Base-by-base conservation (phyloP, 2,888 invertebrate species). In the Papilio protenor region DNA sequence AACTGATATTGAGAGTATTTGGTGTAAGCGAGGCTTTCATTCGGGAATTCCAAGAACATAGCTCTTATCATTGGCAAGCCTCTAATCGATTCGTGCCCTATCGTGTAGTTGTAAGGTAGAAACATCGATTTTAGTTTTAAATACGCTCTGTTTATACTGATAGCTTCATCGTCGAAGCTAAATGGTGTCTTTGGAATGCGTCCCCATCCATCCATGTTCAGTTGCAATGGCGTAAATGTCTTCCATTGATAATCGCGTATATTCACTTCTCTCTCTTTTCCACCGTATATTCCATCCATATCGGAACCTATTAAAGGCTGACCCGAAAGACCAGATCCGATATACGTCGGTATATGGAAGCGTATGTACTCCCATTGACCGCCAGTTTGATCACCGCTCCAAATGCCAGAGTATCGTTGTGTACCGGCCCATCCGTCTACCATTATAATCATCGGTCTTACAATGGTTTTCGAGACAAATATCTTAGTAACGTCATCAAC, bases 151-250 rank as follows among this genome's bases (percentile, higher is more conserved):
- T 91, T 94, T 61, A 94, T 89, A 64, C 80, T 73, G 77, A 83
- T 88, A n/a, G 91, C 88, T 84, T 91, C 89, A 0, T 87, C 82
- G 79, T 92, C 92, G 80, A 87, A 92, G 81, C 86, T 85, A 77
- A 94, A 94, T 16, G 94, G 94, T 10, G 91, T 91, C 86, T 94
- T 94, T 27, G 86, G 89, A 10, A 85, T 87, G 27, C 82, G 82
- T 3, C 94, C 94, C 94, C 94, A 94, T 16, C 94, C 94, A 79
- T 94, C 94, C 94, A 94, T 94, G 77, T 94, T 94, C 61, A 94
- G 82, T 81, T 94, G 94, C 55, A 94, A 81, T 8, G 94, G 94
- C 45, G 94, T 94, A 81, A 94, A 94, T 1, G 93, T 79, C 81
- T 94, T 94, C 94, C 94, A 94, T 84, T 94, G 94, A 81, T 87